Evolutionary conservation across 2,113 vertebrate species (phyloP), one percentile per base, ranked within the genome.

Genomic region (Tichodroma muraria): DNA sequence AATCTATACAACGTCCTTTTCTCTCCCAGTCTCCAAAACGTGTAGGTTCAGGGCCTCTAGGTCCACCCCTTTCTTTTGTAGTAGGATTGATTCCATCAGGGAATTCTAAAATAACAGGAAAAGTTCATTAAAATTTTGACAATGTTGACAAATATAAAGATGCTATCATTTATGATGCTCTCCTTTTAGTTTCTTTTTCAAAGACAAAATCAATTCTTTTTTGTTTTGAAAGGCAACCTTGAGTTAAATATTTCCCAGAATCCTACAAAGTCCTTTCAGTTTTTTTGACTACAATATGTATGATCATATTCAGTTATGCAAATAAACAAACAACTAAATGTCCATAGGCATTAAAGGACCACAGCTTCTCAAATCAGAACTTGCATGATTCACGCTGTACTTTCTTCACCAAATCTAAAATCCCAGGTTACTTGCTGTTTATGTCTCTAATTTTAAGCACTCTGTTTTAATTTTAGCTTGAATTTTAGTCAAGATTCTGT

Each of bases 1-100:
- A 99, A 97, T 99, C 99, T 92, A 99, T 98, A 96, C 99, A 99
- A 81, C 99, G 99, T 82, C 99, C 99, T 97, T 99, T 99, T 92
- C 99, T 98, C 93, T 99, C 99, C 99, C 99, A 99, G 70, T 99
- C 99, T 94, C 99, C 99, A 0, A 98, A 99, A 79, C 99, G 99
- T 8, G 99, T 99, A 80, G 99, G 99, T 97, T 99, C 99, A 22
- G 99, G 99, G 78, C 99, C 99, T 88, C 96, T 98, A 38, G 99
- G 99, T 78, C 99, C 99, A 64, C 98, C 98, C 68, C 97, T 98
- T 95, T 99, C 99, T 95, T 99, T 99, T 83, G 99, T 99, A 56
- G 90, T 93, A 70, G 99, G 99, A 97, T 99, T 99, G 89, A 99
- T 95, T 90, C 98, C 98, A 95, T 98, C 98, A 52, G 99, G 99